Conservation (phyloP, 1,140 invertebrate genomes). For the Solen grandis region DNA sequence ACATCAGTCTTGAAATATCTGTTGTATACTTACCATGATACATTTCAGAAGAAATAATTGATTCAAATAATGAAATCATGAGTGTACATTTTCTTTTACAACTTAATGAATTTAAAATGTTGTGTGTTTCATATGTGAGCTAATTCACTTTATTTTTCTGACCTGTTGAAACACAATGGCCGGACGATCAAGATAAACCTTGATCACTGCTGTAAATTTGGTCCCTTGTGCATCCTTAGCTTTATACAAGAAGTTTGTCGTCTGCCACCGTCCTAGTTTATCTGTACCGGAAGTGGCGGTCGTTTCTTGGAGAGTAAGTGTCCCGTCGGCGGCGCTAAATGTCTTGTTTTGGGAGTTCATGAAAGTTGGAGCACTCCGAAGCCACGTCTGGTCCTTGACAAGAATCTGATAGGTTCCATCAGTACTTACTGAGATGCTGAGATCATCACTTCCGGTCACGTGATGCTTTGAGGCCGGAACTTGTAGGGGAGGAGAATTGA, state of each 20-base stretch:
- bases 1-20: too few species aligned
- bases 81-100: too few species aligned
- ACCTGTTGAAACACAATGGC: conserved; percentile 43
- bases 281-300: conserved; percentile 34
- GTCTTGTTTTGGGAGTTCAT: conserved; percentile 56
- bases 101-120: too few species aligned
- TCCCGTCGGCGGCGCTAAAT: conserved; percentile 30
- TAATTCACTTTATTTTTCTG: background rate
- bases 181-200: conserved; percentile 26
- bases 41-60: too few species aligned
- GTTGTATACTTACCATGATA: too few species aligned
- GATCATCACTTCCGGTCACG: too few species aligned
- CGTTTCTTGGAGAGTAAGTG: conserved; percentile 24
- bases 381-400: conserved; percentile 31
- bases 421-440: background rate
- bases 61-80: too few species aligned
- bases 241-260: conserved; percentile 14
- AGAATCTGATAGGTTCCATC: background rate
- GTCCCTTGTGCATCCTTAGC: conserved; percentile 5
- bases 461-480: too few species aligned
- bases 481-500: too few species aligned
- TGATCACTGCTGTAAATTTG: conserved; percentile 44
- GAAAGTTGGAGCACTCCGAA: conserved; percentile 55
- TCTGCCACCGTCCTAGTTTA: conserved; percentile 46
- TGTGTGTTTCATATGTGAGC: too few species aligned